A percentile compares a stretch with the other conserved stretches of the same genome.
phyloP scores from a whole-genome alignment of 92 coral and sea anemone genomes.

The Palythoa caribaeorum region DNA sequence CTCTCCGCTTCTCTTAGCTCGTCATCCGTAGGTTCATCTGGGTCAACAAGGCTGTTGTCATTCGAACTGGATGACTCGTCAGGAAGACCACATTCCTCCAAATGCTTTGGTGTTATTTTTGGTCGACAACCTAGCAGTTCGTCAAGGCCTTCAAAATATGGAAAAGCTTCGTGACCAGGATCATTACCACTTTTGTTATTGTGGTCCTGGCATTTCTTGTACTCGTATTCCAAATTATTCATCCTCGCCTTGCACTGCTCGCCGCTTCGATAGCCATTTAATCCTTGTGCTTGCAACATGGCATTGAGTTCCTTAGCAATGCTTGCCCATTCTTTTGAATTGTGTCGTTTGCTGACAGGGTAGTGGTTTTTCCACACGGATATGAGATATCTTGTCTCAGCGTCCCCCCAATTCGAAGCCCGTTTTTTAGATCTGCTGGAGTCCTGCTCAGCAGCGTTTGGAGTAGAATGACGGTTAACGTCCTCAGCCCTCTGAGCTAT shows the following conservation, averaged over 20 bases:
- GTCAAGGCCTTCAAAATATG: constrained; percentile 40
- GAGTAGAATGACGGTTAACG: not conserved
- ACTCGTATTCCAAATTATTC: constrained; percentile 61
- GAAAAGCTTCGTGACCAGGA: constrained; percentile 26
- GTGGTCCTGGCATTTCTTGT: constrained; percentile 57
- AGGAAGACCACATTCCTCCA: constrained; percentile 17
- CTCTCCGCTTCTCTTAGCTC: not conserved
- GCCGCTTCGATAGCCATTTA: constrained; percentile 36
- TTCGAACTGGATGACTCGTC: not conserved
- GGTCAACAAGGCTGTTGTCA: constrained; percentile 2
- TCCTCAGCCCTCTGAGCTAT: not conserved
- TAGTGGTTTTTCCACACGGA: constrained; percentile 50
- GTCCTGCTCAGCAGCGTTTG: constrained; percentile 2
- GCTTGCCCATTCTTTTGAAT: constrained; percentile 52
- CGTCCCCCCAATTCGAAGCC: not conserved
- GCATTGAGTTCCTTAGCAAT: constrained; percentile 49
- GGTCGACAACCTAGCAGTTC: constrained; percentile 47
- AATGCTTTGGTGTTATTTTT: constrained; percentile 31
- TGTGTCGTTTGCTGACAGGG: constrained; percentile 34
- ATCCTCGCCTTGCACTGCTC: constrained; percentile 68
- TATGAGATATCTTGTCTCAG: constrained; percentile 37
- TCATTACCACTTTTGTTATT: constrained; percentile 55
- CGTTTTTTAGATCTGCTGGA: not conserved
- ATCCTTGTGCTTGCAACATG: constrained; percentile 29
- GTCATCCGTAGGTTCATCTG: not conserved